Evolutionary conservation across 1,140 invertebrate genomes (phyloP), one percentile per base, ranked within the genome.

Genomic region (Heliothis virescens): DNA sequence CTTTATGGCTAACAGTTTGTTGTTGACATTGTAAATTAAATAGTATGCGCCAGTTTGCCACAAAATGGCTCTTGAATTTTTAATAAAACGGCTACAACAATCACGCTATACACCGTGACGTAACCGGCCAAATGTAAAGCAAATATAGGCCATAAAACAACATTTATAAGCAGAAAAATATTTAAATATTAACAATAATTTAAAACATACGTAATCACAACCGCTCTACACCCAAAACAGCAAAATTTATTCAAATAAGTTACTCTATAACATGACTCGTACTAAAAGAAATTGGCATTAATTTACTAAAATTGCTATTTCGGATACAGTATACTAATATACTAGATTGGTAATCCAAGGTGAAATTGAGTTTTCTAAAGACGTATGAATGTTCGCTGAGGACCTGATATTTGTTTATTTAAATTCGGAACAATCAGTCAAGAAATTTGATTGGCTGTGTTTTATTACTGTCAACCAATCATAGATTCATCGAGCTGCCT

Each of bases 131-230:
- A 55, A 9, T 29, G 11, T 10, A 72, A 34, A 55, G 55, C 21
- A 52, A 65, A 34, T 41, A 50, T 13, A 13, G 18, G 21, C 15
- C 59, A 5, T 29, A 60, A 57, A 52, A 21, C 34, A 76, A 63
- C 73, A 34, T 76, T 76, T 63, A 78, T 55, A 78, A 78, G 75
- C 62, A 67, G 21, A 69, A 55, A 67, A 2, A 72, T 53, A 60
- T 41, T 41, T 69, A 10, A 59, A 59, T 73, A 63, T 53, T 41
- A 81, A 79, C 55, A 84, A 84, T 83, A 81, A 84, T 77, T 82
- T 81, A 81, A 63, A 76, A 62, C 12, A 15, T 76, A 76, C 15
- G 63, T 79, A 73, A 79, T 83, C 82, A 83, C 82, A 83, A 84
- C 80, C 83, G 47, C 73, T 69, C 80, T 60, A 50, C 63, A 78